These are phyloP conservation scores for Leuctra nigra DNA, from an alignment of 2,888 invertebrate genomes.

Conservation along the genomic window DNA sequence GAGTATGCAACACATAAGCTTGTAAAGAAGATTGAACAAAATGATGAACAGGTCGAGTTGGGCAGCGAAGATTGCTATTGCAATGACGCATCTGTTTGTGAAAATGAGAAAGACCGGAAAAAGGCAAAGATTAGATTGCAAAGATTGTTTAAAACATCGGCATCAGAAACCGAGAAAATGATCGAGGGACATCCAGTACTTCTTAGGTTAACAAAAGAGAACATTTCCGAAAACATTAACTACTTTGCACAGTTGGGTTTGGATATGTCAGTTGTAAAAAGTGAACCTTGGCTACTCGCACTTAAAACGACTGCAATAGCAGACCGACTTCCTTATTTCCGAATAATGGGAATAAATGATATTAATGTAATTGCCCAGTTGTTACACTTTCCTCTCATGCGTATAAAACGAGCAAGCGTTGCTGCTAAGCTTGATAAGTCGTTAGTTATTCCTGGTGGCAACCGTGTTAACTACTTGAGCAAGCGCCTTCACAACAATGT, in stretches of 20 bases:
- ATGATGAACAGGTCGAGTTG: no score
- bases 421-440: no score
- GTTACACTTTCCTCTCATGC: constrained; percentile 41
- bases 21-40: no score
- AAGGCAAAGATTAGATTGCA: no score
- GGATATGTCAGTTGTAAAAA: constrained; percentile 30
- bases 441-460: constrained; percentile 42
- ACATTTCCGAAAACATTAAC: constrained; percentile 33
- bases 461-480: constrained; percentile 53
- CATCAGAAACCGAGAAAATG: constrained; percentile 19
- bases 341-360: constrained; percentile 31
- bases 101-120: no score
- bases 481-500: constrained; percentile 36
- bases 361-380: constrained; percentile 49
- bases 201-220: constrained; percentile 23
- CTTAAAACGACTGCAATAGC: constrained; percentile 4
- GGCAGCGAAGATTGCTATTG: no score
- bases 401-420: no score
- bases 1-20: no score
- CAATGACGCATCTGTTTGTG: no score
- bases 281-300: constrained; percentile 35
- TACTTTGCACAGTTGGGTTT: constrained; percentile 32
- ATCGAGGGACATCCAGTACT: constrained; percentile 31
- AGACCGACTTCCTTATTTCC: background rate
- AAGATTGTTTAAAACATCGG: background rate